Evolutionary conservation across 2,113 vertebrate species (phyloP).

Genomic region (Petaurus breviceps): DNA sequence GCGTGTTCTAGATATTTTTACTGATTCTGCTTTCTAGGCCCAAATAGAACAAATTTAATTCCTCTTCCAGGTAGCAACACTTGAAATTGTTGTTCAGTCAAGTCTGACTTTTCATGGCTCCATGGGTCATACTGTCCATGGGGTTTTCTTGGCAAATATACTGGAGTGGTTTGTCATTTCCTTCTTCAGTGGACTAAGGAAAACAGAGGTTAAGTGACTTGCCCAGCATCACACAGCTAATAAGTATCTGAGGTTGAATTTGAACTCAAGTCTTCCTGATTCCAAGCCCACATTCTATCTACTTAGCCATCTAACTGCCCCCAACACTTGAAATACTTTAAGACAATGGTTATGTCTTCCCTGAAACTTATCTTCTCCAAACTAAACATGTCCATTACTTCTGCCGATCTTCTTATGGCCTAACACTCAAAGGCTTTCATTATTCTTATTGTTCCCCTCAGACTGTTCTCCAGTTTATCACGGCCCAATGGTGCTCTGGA

Average conservation of each 20-base stretch:
- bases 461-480: not conserved
- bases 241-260: not conserved
- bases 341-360: not conserved
- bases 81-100: not conserved
- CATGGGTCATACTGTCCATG: not conserved
- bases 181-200: not conserved
- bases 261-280: not conserved
- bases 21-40: not conserved
- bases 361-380: not conserved
- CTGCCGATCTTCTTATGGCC: not conserved
- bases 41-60: not conserved
- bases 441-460: not conserved
- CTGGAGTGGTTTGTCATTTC: not conserved
- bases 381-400: not conserved
- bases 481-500: not conserved
- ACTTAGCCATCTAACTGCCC: not conserved
- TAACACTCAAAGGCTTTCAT: not conserved
- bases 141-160: not conserved
- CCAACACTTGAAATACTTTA: not conserved
- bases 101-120: not conserved
- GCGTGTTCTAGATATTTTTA: not conserved
- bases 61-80: not conserved
- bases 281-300: not conserved
- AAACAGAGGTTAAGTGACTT: not conserved
- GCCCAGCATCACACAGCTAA: not conserved